Percentiles rank a stretch among this genome's conserved stretches.
Evolutionary conservation across 2,113 vertebrate genomes (phyloP).

Genomic region (Perccottus glenii): DNA sequence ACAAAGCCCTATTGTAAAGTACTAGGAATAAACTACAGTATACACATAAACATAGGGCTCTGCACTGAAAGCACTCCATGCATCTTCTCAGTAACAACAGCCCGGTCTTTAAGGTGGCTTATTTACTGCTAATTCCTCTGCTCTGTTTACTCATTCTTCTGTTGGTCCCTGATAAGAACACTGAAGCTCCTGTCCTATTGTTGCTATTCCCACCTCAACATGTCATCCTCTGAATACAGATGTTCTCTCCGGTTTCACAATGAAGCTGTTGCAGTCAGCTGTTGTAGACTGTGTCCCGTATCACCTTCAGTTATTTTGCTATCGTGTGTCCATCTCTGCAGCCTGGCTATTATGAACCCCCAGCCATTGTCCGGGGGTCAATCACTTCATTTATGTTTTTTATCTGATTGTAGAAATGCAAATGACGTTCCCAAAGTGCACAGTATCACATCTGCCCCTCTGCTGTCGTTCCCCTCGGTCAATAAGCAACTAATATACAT

Average conservation of each 20-base stretch:
- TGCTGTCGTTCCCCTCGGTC: constrained; percentile 29
- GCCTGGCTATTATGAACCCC: constrained; percentile 44
- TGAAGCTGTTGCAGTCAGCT: constrained; percentile 57
- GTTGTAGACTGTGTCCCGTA: constrained; percentile 60
- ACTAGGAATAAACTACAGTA: constrained; percentile 1
- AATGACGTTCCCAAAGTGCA: constrained; percentile 39
- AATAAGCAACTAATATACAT: constrained; percentile 63
- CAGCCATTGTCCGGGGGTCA: constrained; percentile 56
- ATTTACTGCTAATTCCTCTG: constrained; percentile 57
- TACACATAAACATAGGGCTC: background rate
- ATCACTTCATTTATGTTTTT: constrained; percentile 48
- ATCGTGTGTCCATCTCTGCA: constrained; percentile 44
- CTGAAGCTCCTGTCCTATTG: constrained; percentile 25
- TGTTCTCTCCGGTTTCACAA: constrained; percentile 44
- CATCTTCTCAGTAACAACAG: constrained; percentile 34
- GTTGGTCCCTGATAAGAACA: constrained; percentile 72
- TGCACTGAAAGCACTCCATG: background rate
- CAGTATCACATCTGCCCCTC: background rate
- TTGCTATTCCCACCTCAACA: constrained; percentile 28
- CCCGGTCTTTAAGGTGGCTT: constrained; percentile 44
- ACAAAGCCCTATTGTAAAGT: background rate
- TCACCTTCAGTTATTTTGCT: constrained; percentile 50
- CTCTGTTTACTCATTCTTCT: constrained; percentile 65
- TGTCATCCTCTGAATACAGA: constrained; percentile 54
- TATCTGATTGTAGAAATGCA: constrained; percentile 67